These are phyloP conservation scores for Potamarius usumacintae DNA, from an alignment of 2,113 vertebrate genomes.

Conservation along the genomic window DNA sequence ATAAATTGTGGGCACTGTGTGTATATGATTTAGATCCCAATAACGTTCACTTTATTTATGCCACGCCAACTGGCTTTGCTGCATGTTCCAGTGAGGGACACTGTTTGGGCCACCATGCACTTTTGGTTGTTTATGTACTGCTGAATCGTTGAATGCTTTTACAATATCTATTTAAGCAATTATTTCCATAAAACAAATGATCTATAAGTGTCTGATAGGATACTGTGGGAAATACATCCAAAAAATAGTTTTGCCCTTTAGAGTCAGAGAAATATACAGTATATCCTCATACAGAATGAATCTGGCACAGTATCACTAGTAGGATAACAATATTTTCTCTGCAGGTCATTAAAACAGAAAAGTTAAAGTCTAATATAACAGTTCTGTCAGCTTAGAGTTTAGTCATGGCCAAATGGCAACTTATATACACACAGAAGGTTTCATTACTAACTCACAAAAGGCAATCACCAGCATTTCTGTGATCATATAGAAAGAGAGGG, in stretches of 20 bases:
- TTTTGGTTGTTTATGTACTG: constrained; percentile 40
- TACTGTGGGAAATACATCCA: constrained; percentile 32
- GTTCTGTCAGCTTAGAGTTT: background rate
- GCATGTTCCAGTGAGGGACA: constrained; percentile 47
- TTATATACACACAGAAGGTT: background rate
- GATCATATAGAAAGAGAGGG: background rate
- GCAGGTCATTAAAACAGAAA: background rate
- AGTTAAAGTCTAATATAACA: background rate
- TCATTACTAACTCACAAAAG: background rate
- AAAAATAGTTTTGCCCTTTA: background rate
- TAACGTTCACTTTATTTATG: constrained; percentile 45
- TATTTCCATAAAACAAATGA: background rate
- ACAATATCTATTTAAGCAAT: background rate
- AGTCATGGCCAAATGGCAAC: background rate
- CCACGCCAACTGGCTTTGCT: constrained; percentile 51
- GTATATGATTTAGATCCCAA: constrained; percentile 53
- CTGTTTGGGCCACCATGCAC: constrained; percentile 28
- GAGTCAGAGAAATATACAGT: background rate
- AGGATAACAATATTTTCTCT: constrained; percentile 8
- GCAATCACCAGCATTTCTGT: background rate
- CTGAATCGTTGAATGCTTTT: constrained; percentile 24
- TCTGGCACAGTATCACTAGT: constrained; percentile 23
- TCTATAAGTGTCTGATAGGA: constrained; percentile 21
- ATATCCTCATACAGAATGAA: background rate
- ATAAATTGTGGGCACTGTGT: constrained; percentile 26